Base-by-base conservation (phyloP, 2,113 vertebrate species). In the Phyllostomus hastatus region DNA sequence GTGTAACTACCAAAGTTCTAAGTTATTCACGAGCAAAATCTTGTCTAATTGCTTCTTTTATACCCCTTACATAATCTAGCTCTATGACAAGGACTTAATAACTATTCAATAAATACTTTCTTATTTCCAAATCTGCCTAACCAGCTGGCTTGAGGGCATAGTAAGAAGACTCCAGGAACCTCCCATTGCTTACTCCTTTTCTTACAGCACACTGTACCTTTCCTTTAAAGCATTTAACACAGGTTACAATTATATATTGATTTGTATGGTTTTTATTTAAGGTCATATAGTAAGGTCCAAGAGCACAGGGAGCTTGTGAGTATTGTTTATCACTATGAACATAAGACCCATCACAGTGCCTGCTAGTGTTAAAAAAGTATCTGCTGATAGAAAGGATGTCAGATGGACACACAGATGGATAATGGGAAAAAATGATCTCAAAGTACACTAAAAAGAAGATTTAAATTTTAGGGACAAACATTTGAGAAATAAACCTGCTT, bases 401-500 rank as follows among this genome's bases (percentile, higher is more conserved):
- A 81, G 46, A 80, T 52, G n/a, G 46, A 73, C 5, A 80, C 20
- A 88, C 6, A 72, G 50, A 59, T 6, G 22, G 35, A 75, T 80
- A 93, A 83, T 24, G 26, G 43, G 67, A 41, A 80, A 59, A 73
- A 72, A 92, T 17, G 43, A 94, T 33, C 41, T 92, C 61, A 54
- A 91, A 50, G 50, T 57, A 24, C 97, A 94, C 19, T 4, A 26
- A 41, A 50, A 91, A 78, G 57, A 79, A 59, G 41, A 88, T 73
- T 94, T 48, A 35, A 70, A 61, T 86, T 95, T 79, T 61, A 88
- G 41, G 57, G 35, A 81, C 17, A 78, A 66, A 86, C n/a, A 48
- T 82, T 66, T 84, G 69, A 80, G 85, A 97, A 86, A 90, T 24
- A 16, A 78, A 86, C 33, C 59, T 61, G 52, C n/a, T 97, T 72